phyloP scores from a whole-genome alignment of 2,888 invertebrate genomes.

The Eristalis arbustorum region DNA sequence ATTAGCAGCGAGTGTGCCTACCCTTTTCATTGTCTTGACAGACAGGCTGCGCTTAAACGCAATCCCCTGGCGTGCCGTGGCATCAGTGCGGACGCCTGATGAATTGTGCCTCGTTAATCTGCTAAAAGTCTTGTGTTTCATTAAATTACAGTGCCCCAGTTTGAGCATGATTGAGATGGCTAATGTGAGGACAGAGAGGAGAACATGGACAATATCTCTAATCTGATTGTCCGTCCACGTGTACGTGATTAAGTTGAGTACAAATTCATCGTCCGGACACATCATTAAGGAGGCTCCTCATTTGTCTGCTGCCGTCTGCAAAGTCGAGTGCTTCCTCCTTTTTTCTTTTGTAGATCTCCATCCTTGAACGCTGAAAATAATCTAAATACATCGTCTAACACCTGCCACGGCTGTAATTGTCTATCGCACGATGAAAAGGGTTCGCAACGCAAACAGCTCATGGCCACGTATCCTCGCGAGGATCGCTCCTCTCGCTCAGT shows the following conservation, averaged over 20 bases:
- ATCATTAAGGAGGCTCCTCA: neutral
- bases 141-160: neutral
- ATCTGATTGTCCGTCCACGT: neutral
- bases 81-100: neutral
- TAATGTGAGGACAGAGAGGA: no score
- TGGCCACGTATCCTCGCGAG: neutral
- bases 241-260: neutral
- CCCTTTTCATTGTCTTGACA: neutral
- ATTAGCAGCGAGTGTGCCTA: neutral
- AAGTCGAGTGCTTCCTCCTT: neutral
- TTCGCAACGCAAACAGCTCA: constrained; percentile 19
- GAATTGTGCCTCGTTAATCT: neutral
- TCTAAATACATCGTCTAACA: constrained; percentile 31
- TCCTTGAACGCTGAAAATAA: neutral
- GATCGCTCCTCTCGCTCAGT: neutral
- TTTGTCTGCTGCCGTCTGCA: neutral
- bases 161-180: neutral
- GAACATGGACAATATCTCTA: neutral
- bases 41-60: neutral
- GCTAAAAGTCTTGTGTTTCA: neutral
- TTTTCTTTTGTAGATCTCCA: neutral
- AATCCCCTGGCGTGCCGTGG: neutral
- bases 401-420: constrained; percentile 42
- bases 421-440: constrained; percentile 48
- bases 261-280: neutral